phyloP scores from a whole-genome alignment of 2,888 invertebrate genomes.

The Campaea margaritaria region DNA sequence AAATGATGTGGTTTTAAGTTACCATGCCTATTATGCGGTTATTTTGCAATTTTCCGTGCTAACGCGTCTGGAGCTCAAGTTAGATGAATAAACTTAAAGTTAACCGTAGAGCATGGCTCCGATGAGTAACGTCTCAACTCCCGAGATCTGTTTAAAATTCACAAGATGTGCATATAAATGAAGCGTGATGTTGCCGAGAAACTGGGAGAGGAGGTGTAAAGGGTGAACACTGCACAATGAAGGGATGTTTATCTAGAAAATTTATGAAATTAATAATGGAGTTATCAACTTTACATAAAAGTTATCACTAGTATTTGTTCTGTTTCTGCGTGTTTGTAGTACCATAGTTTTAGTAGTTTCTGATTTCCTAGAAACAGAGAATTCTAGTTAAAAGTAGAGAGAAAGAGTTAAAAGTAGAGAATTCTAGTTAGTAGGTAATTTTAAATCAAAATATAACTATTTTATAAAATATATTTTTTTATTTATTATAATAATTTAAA shows the following conservation, averaged over 20 bases:
- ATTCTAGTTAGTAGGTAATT: too few relatives aligned
- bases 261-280: neutral
- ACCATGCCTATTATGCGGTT: neutral
- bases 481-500: too few relatives aligned
- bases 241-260: neutral
- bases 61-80: constrained; percentile 4
- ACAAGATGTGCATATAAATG: constrained; percentile 38
- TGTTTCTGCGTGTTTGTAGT: too few relatives aligned
- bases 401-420: too few relatives aligned
- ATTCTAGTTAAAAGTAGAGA: too few relatives aligned
- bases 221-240: neutral
- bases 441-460: too few relatives aligned
- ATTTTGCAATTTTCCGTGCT: constrained; percentile 2
- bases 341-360: too few relatives aligned
- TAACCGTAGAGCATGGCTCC: constrained; percentile 7
- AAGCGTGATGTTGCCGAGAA: constrained; percentile 16
- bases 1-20: too few relatives aligned
- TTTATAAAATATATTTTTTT: too few relatives aligned
- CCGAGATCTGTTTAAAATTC: constrained; percentile 28
- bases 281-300: too few relatives aligned
- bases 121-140: constrained; percentile 14
- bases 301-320: too few relatives aligned
- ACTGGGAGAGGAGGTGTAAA: constrained; percentile 8
- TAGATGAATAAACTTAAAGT: constrained; percentile 12
- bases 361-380: too few relatives aligned